phyloP scores from a whole-genome alignment of 2,888 invertebrate genomes.

The Coelopa pilipes region DNA sequence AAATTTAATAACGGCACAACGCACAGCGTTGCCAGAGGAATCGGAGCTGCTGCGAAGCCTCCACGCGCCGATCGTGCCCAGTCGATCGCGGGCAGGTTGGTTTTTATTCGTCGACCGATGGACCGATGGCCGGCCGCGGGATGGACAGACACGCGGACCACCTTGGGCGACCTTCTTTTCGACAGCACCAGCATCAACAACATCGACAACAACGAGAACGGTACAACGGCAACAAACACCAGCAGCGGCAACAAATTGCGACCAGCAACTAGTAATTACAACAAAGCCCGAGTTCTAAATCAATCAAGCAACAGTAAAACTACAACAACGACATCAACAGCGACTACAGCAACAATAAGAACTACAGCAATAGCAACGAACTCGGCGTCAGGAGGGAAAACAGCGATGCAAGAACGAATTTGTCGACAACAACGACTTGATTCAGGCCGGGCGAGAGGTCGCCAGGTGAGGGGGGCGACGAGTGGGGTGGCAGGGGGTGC shows the following conservation, averaged over 20 bases:
- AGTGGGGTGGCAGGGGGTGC: no score
- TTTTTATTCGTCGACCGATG: constrained; percentile 1
- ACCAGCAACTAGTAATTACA: no score
- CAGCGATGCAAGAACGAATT: not conserved
- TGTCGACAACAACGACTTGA: no score
- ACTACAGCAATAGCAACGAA: not conserved
- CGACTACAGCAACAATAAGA: not conserved
- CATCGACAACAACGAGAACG: not conserved
- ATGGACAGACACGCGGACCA: not conserved
- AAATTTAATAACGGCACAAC: no score
- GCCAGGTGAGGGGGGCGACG: no score
- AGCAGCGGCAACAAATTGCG: not conserved
- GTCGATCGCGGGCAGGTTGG: constrained; percentile 18
- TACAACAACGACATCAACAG: constrained; percentile 1
- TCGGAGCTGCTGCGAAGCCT: not conserved
- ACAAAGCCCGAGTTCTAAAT: no score
- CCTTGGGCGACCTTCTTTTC: constrained; percentile 27
- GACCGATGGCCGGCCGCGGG: no score
- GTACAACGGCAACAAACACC: not conserved
- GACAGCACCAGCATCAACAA: not conserved
- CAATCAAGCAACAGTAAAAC: not conserved
- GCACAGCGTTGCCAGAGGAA: constrained; percentile 7
- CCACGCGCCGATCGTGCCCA: not conserved
- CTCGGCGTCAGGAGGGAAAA: not conserved
- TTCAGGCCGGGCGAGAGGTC: no score